A percentile compares a stretch with the other conserved stretches of the same genome.
Evolutionary conservation across 2,113 vertebrate species (phyloP).

Genomic region (Podilymbus podiceps): DNA sequence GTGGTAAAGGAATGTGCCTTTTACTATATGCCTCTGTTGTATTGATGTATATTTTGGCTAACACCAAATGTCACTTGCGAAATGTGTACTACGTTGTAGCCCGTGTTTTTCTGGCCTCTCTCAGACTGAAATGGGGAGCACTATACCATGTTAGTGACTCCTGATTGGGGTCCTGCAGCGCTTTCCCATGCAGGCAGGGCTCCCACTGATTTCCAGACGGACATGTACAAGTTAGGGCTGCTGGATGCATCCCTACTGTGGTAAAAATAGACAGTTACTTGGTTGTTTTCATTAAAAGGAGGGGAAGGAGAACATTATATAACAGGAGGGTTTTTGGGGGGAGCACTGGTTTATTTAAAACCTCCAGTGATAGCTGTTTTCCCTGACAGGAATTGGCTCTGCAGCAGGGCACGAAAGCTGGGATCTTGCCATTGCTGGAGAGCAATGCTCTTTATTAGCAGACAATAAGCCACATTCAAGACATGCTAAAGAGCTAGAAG

Average conservation of each 20-base stretch:
- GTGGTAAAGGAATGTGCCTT: constrained; percentile 24
- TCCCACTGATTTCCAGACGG: neutral
- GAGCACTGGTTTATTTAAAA: constrained; percentile 32
- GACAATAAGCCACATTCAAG: constrained; percentile 62
- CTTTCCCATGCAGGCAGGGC: neutral
- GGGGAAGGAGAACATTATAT: constrained; percentile 44
- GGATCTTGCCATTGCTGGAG: constrained; percentile 41
- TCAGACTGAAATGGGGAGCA: neutral
- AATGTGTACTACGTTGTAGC: neutral
- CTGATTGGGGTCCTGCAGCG: neutral
- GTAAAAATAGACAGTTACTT: constrained; percentile 46
- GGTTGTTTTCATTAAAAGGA: constrained; percentile 42
- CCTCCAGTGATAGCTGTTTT: constrained; percentile 39
- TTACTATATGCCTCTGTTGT: neutral
- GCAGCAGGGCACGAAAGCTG: constrained; percentile 39
- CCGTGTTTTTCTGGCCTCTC: neutral
- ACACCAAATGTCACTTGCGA: neutral
- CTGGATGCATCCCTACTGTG: neutral
- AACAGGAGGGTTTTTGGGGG: neutral
- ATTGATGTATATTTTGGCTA: constrained; percentile 39
- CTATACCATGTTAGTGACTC: neutral
- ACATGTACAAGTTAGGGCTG: neutral
- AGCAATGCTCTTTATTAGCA: constrained; percentile 10
- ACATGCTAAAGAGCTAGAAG: constrained; percentile 49
- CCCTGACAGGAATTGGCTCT: constrained; percentile 11